phyloP scores from a whole-genome alignment of 1,140 invertebrate species.

The Drosophila navojoa region DNA sequence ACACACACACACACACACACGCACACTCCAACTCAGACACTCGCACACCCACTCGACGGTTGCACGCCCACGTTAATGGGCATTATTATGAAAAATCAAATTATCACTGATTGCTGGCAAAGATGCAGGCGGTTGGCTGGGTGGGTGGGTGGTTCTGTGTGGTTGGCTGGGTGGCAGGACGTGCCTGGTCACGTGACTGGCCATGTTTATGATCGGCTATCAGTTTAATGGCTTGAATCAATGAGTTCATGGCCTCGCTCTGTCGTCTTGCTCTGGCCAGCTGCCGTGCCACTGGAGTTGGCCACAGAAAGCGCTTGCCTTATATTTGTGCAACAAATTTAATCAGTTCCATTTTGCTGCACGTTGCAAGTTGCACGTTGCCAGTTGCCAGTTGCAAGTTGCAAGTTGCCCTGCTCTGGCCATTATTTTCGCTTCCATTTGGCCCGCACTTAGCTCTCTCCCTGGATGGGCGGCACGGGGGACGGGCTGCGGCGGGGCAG shows the following conservation, averaged over 20 bases:
- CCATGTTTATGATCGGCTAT: constrained; percentile 62
- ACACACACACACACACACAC: not conserved
- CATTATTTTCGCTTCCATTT: constrained; percentile 18
- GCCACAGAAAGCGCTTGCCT: constrained; percentile 21
- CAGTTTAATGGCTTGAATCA: constrained; percentile 64
- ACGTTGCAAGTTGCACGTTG: not conserved
- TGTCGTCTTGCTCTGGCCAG: not conserved
- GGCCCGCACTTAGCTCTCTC: constrained; percentile 16
- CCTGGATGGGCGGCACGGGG: not conserved
- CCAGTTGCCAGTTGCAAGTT: not conserved
- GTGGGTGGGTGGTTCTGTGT: not conserved
- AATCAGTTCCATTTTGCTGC: constrained; percentile 12
- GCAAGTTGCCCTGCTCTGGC: not conserved
- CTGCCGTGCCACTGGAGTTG: not conserved
- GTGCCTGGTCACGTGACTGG: constrained; percentile 53
- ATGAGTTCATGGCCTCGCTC: constrained; percentile 32
- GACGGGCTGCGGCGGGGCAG: too few species aligned
- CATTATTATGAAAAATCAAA: constrained; percentile 67
- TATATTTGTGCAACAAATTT: constrained; percentile 35
- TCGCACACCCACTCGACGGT: not conserved
- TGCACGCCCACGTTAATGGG: constrained; percentile 17
- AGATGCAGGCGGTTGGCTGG: not conserved
- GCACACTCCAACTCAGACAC: not conserved
- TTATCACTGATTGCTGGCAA: constrained; percentile 57
- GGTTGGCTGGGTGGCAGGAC: not conserved